Evolutionary conservation across 2,888 invertebrate species (phyloP), one percentile per base, ranked within the genome.

Genomic region (Alcis repandata): DNA sequence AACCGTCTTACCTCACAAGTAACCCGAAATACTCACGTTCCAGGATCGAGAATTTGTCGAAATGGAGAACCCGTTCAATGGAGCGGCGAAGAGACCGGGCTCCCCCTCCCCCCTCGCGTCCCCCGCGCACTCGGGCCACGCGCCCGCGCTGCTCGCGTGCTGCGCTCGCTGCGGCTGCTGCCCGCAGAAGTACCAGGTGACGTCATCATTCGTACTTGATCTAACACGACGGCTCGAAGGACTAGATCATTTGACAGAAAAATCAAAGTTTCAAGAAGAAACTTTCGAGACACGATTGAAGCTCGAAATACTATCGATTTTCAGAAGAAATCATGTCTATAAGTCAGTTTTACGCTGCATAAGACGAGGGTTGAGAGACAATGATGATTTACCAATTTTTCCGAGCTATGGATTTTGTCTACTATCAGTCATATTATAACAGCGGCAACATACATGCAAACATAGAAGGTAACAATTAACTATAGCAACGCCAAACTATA

Each of bases 11-110:
- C 10, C 13, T 51, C 11, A 1, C n/a, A 6, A n/a, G 36, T 56
- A 32, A 56, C 19, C 20, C 0, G 7, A 45, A n/a, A 53, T 17
- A 4, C n/a, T 68, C 54, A 58, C 19, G 59, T 83, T 84, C 46
- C 95, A 98, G 98, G 98, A 99, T 91, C 97, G 99, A 63, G 98
- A 99, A 92, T 99, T 99, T 94, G 97, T 98, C 75, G 99, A 99
- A 93, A 95, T 98, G 94, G 99, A 99, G 88, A 97, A 97, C 83
- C 97, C 98, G 20, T 98, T 95, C 94, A 99, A 98, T 90, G 98
- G 98, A 17, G 98, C 98, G 76, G 98, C 97, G 56, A 98, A 98
- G 92, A 95, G 98, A 85, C 98, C 98, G 0, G 97, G 97, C 11
- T 97, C 97, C 52, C 97, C 97, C 49, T 97, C 97, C 46, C 97